Conservation (phyloP, 2,797 vertebrate genomes). For the Acanthis flammea region DNA sequence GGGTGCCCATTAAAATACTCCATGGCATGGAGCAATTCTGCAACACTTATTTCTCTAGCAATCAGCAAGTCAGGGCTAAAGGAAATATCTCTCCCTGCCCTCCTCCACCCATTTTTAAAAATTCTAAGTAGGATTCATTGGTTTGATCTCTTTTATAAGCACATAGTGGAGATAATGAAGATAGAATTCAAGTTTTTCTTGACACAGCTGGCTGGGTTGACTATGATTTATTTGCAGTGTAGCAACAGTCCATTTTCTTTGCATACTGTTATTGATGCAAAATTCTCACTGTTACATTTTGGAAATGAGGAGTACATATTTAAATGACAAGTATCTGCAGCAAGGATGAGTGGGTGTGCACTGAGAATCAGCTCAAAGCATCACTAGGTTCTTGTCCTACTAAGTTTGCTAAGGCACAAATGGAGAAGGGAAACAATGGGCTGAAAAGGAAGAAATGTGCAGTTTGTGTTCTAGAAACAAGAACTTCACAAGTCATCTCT, state of each 20-base stretch:
- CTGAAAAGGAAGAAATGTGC: not conserved
- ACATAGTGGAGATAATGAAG: not conserved
- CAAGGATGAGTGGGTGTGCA: not conserved
- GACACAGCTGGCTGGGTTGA: not conserved
- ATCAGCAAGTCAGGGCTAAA: not conserved
- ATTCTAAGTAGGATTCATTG: not conserved
- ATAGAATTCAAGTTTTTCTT: not conserved
- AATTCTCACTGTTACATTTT: not conserved
- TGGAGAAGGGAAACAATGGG: not conserved
- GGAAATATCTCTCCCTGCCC: accelerated
- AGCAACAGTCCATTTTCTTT: not conserved
- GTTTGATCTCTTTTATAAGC: not conserved
- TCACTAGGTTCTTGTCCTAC: not conserved
- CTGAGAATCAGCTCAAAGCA: not conserved
- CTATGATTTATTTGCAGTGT: not conserved
- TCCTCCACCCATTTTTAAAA: accelerated
- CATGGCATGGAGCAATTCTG: not conserved
- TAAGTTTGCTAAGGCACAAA: not conserved
- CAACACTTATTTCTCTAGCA: not conserved
- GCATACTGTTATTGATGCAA: not conserved
- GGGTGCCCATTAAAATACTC: not conserved
- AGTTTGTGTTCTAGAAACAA: not conserved
- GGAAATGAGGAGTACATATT: not conserved
- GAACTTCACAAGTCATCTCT: not conserved
- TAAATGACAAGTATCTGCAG: not conserved